Percentiles rank a stretch among this genome's conserved stretches.
phyloP scores from a whole-genome alignment of 2,113 vertebrate genomes.

The Lophochroa leadbeateri region DNA sequence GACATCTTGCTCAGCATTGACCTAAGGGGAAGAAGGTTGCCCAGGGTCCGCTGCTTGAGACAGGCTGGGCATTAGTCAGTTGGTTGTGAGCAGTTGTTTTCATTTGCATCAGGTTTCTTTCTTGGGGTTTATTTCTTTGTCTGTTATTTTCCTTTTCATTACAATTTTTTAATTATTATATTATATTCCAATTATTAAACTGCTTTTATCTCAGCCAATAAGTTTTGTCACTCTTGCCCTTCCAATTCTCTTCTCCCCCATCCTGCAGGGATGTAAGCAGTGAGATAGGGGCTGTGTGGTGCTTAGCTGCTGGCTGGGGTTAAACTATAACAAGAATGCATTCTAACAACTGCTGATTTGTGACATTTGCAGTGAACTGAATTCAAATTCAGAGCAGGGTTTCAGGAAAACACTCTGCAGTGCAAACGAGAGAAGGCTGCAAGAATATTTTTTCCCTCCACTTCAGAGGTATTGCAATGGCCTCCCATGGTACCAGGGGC shows the following conservation, averaged over 20 bases:
- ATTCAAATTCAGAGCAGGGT: constrained; percentile 55
- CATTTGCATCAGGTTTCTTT: too few relatives aligned
- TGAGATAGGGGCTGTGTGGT: not conserved
- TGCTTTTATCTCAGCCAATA: not conserved
- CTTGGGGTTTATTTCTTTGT: not conserved
- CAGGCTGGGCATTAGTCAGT: not conserved
- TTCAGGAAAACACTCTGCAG: not conserved
- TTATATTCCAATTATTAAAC: not conserved
- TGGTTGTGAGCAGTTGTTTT: not conserved
- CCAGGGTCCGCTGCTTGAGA: not conserved
- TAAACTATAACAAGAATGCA: not conserved
- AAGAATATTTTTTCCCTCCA: not conserved
- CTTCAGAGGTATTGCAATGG: not conserved
- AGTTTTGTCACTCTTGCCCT: not conserved
- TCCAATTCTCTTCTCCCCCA: not conserved
- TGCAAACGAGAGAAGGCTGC: not conserved
- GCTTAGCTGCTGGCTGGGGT: not conserved
- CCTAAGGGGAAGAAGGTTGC: not conserved
- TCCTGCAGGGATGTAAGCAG: not conserved
- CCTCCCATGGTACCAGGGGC: constrained; percentile 32
- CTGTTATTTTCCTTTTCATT: not conserved
- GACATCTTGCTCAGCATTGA: not conserved
- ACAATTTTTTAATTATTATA: not conserved
- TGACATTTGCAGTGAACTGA: constrained; percentile 45
- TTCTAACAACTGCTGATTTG: constrained; percentile 67